Conservation (phyloP, 2,888 invertebrate genomes). For the Platycheirus rosarum region DNA sequence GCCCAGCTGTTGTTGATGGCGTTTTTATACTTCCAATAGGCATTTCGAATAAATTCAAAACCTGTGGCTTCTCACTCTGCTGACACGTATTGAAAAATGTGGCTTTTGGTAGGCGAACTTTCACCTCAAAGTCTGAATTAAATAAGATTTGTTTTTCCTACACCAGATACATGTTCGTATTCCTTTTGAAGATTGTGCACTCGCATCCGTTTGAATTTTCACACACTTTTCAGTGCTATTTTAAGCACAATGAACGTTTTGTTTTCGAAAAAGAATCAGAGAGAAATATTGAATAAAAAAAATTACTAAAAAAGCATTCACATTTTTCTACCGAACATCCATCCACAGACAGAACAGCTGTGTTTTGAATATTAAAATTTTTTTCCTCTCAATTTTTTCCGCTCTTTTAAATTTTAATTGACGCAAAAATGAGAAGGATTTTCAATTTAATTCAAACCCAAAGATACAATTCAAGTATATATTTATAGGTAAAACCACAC, state of each 20-base stretch:
- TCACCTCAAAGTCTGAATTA: constrained; percentile 6
- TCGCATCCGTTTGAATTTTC: constrained; percentile 37
- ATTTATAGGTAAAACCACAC: not conserved
- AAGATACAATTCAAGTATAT: not conserved
- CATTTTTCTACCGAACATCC: constrained; percentile 19
- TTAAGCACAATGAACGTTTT: constrained; percentile 59
- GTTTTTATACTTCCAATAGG: constrained; percentile 80
- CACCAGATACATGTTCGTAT: constrained; percentile 48
- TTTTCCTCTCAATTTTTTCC: constrained; percentile 6
- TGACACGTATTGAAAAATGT: too few relatives aligned
- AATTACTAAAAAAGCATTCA: constrained; percentile 21
- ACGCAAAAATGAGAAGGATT: constrained; percentile 32
- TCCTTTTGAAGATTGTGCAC: constrained; percentile 17
- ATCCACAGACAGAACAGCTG: constrained; percentile 58
- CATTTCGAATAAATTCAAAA: too few relatives aligned
- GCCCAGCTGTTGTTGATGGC: constrained; percentile 54
- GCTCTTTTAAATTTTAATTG: constrained; percentile 39
- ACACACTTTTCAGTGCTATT: constrained; percentile 62
- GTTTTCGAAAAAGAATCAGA: constrained; percentile 24
- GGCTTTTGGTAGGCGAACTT: constrained; percentile 25
- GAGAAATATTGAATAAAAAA: constrained; percentile 15
- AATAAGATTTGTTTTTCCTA: not conserved
- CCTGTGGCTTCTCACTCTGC: too few relatives aligned
- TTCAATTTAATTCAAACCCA: constrained; percentile 19
- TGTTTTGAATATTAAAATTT: constrained; percentile 28